Evolutionary conservation across 2,888 invertebrate genomes (phyloP).

Genomic region (Protophormia terraenovae): DNA sequence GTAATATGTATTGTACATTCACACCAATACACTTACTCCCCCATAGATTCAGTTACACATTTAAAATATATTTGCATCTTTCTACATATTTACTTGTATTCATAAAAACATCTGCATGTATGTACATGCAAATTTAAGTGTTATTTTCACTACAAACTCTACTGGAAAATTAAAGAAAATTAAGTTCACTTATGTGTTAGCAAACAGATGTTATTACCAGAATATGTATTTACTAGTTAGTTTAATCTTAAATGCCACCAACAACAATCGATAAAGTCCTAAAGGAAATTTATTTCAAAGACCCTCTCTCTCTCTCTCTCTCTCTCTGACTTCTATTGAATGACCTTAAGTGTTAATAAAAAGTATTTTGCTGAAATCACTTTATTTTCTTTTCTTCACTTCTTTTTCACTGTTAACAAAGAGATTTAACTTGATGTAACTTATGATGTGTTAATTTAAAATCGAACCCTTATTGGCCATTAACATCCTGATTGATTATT

Average conservation of each 20-base stretch:
- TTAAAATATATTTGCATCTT: neutral
- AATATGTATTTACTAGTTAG: neutral
- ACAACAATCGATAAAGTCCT: neutral
- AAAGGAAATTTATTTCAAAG: neutral
- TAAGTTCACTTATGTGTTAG: neutral
- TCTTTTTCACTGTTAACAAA: neutral
- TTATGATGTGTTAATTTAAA: constrained; percentile 49
- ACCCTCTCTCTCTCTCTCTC: too few species aligned
- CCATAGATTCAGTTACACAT: neutral
- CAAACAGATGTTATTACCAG: too few species aligned
- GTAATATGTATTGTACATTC: constrained; percentile 8
- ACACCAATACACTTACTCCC: neutral
- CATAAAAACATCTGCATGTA: neutral
- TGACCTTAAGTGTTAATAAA: neutral
- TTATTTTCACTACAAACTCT: neutral
- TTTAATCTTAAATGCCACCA: neutral
- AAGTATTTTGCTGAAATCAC: neutral
- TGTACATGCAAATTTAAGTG: constrained; percentile 40
- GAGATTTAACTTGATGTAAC: neutral
- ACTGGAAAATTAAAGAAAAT: neutral
- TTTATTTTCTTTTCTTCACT: neutral
- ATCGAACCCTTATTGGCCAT: constrained; percentile 30
- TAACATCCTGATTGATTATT: constrained; percentile 45
- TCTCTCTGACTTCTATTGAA: too few species aligned
- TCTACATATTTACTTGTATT: neutral